phyloP scores from a whole-genome alignment of 1,140 invertebrate genomes.

The Listronotus bonariensis region DNA sequence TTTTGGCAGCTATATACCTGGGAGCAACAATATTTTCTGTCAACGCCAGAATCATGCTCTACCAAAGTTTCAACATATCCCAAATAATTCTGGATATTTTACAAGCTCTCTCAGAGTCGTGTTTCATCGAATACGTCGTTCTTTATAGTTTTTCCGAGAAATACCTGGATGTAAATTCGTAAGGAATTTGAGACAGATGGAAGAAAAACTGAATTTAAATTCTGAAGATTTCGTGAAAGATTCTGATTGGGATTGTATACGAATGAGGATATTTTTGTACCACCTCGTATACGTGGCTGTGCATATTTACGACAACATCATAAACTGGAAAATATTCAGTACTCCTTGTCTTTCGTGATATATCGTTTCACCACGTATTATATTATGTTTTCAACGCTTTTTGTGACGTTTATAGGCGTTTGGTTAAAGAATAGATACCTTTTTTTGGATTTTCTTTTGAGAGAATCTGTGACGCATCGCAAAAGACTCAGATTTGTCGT shows the following conservation, averaged over 20 bases:
- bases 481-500: not conserved
- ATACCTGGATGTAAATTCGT: constrained; percentile 6
- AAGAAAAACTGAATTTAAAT: constrained; percentile 8
- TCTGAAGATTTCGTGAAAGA: constrained; percentile 1
- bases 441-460: constrained; percentile 3
- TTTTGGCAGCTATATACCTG: constrained; percentile 14
- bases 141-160: constrained; percentile 7
- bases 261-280: constrained; percentile 12
- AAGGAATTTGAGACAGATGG: constrained; percentile 5
- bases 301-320: constrained; percentile 20
- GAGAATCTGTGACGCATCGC: not conserved
- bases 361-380: constrained; percentile 29
- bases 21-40: constrained; percentile 19
- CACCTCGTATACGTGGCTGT: constrained; percentile 10
- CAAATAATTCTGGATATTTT: constrained; percentile 21
- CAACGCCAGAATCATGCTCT: not conserved
- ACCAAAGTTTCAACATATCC: constrained; percentile 22
- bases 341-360: constrained; percentile 27
- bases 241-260: not conserved
- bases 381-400: constrained; percentile 24
- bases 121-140: constrained; percentile 20
- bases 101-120: constrained; percentile 12
- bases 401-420: constrained; percentile 12
- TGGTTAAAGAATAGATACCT: constrained; percentile 27
- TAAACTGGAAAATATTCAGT: constrained; percentile 16